Evolutionary conservation across 2,113 vertebrate species (phyloP).

Genomic region (Thymallus thymallus): DNA sequence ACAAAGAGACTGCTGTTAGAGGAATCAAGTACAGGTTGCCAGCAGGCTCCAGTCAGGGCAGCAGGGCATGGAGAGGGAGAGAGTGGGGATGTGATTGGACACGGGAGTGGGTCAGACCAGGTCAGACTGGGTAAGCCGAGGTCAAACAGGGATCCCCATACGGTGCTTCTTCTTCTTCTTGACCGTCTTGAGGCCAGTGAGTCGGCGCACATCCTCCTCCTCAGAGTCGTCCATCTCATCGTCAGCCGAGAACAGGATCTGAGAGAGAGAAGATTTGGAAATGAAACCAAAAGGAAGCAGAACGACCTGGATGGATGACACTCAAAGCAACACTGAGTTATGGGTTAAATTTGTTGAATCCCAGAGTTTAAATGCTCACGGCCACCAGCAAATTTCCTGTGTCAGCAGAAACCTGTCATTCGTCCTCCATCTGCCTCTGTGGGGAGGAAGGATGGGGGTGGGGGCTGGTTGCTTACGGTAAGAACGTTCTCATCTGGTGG

Average conservation of each 20-base stretch:
- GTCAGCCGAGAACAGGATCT: slow-evolving; percentile 97
- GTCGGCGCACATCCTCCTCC: slow-evolving; percentile 86
- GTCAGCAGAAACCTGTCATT: too few relatives aligned
- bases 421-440: too few relatives aligned
- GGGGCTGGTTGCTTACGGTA: too few relatives aligned
- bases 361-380: too few relatives aligned
- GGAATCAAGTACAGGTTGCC: not conserved
- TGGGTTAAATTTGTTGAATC: too few relatives aligned
- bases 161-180: slow-evolving; percentile 97
- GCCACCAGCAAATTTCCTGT: too few relatives aligned
- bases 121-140: slow-evolving; percentile 8
- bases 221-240: slow-evolving; percentile 98
- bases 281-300: not conserved
- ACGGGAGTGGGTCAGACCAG: not conserved
- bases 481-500: not conserved
- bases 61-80: not conserved
- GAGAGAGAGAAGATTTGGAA: not conserved
- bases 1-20: not conserved
- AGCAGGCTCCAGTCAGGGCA: not conserved
- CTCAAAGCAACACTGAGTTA: too few relatives aligned
- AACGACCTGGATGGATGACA: too few relatives aligned
- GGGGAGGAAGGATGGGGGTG: too few relatives aligned
- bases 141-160: slow-evolving; percentile 93
- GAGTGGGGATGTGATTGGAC: slow-evolving; percentile 14
- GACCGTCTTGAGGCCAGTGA: slow-evolving; percentile 83